A percentile compares a stretch with the other conserved stretches of the same genome.
Evolutionary conservation across 2,888 invertebrate species (phyloP).

Genomic region (Eristalis arbustorum): DNA sequence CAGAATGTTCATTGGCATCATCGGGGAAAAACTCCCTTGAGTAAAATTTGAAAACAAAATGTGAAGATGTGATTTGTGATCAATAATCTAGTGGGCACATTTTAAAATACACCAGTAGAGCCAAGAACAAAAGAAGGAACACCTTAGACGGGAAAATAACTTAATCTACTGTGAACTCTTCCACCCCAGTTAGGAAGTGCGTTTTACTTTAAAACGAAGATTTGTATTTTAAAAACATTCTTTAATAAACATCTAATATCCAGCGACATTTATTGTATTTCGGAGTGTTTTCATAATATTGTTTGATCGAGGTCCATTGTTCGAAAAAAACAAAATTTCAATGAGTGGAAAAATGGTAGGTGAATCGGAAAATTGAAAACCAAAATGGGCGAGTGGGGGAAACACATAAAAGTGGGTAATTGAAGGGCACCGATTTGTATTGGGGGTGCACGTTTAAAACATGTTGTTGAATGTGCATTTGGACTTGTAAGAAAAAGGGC

Average conservation of each 20-base stretch:
- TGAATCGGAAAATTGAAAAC: conserved; percentile 3
- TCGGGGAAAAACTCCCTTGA: neutral
- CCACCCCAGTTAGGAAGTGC: conserved; percentile 36
- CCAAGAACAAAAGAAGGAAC: conserved; percentile 39
- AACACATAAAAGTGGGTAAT: neutral
- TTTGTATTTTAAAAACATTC: conserved; percentile 20
- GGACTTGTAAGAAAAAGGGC: neutral
- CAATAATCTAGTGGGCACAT: conserved; percentile 10
- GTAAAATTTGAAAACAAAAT: neutral
- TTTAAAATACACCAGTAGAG: neutral
- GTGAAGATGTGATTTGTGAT: conserved; percentile 51
- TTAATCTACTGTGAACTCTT: conserved; percentile 2
- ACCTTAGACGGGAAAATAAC: neutral
- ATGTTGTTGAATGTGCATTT: neutral
- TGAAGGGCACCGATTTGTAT: conserved; percentile 22
- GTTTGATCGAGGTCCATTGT: neutral
- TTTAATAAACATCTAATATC: neutral
- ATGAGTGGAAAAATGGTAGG: conserved; percentile 42
- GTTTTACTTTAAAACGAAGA: conserved; percentile 17
- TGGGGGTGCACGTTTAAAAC: neutral
- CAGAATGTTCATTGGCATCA: neutral
- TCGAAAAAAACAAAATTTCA: conserved; percentile 1
- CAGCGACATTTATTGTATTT: neutral
- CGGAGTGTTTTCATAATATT: neutral
- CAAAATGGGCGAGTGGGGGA: neutral